phyloP scores from a whole-genome alignment of 2,888 invertebrate species.

The Meganola albula region DNA sequence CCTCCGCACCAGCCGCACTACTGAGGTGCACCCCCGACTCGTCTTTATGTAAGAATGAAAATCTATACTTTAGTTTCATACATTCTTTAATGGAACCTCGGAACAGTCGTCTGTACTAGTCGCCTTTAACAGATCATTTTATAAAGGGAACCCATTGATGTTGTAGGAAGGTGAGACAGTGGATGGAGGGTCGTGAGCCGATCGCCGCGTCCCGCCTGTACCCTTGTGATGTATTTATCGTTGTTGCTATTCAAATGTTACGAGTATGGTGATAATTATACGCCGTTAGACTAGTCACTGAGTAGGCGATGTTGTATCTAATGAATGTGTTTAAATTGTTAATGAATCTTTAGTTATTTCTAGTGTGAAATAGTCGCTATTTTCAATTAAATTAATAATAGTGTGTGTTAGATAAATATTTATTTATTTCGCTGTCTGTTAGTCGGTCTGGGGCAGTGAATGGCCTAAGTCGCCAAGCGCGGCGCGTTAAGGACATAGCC shows the following conservation, averaged over 20 bases:
- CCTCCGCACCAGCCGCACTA: constrained; percentile 55
- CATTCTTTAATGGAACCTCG: too few species aligned
- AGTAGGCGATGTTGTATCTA: constrained; percentile 72
- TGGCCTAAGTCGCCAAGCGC: constrained; percentile 24
- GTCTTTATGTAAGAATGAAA: too few species aligned
- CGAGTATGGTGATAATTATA: constrained; percentile 52
- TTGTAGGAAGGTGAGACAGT: constrained; percentile 32
- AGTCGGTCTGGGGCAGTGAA: constrained; percentile 24
- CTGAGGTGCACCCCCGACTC: constrained; percentile 22
- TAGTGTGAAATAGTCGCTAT: constrained; percentile 67
- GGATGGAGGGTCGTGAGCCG: constrained; percentile 21
- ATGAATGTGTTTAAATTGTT: constrained; percentile 66
- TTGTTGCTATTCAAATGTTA: constrained; percentile 65
- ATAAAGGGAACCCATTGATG: neutral
- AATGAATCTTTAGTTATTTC: constrained; percentile 71
- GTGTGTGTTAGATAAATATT: constrained; percentile 57
- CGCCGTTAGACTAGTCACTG: constrained; percentile 75
- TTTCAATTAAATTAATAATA: constrained; percentile 54
- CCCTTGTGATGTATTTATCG: constrained; percentile 63
- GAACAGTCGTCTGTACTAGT: too few species aligned
- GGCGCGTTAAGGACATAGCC: constrained; percentile 9
- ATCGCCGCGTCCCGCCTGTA: constrained; percentile 35
- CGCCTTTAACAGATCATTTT: neutral
- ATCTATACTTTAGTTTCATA: too few species aligned
- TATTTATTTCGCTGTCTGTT: constrained; percentile 62